phyloP scores from a whole-genome alignment of 1,140 invertebrate genomes.

The Caenorhabditis latens region DNA sequence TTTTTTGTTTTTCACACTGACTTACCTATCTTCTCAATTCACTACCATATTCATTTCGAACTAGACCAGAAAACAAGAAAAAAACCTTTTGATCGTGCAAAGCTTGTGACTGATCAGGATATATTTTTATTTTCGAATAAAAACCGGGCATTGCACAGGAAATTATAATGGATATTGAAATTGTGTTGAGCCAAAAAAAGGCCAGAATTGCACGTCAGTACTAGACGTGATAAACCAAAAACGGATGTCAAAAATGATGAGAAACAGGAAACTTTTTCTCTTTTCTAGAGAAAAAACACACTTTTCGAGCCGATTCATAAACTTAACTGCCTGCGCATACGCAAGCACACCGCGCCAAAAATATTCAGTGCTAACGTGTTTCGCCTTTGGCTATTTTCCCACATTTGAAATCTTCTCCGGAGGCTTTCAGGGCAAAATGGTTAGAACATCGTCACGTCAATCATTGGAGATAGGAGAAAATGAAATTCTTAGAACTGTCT shows the following conservation, averaged over 20 bases:
- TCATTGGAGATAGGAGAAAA: background rate
- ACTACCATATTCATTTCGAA: background rate
- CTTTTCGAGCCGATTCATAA: constrained; percentile 45
- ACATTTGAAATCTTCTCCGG: constrained; percentile 33
- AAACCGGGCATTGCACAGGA: background rate
- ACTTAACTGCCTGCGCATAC: constrained; percentile 20
- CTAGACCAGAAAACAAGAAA: too few relatives aligned
- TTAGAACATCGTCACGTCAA: constrained; percentile 17
- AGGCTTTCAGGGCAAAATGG: constrained; percentile 45
- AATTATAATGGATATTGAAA: background rate
- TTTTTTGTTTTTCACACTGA: background rate
- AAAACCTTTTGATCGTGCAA: background rate
- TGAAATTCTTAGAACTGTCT: background rate
- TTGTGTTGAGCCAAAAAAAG: background rate
- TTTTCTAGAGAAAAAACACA: background rate
- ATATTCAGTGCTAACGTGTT: constrained; percentile 44
- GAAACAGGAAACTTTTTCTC: background rate
- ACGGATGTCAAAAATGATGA: constrained; percentile 11
- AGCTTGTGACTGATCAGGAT: background rate
- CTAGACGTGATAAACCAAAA: constrained; percentile 31
- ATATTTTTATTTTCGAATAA: background rate
- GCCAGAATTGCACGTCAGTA: background rate
- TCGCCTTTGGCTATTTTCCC: constrained; percentile 48
- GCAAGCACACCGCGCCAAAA: constrained; percentile 20
- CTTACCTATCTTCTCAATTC: background rate